Evolutionary conservation across 2,113 vertebrate genomes (phyloP).

Genomic region (Larimichthys polyactis): DNA sequence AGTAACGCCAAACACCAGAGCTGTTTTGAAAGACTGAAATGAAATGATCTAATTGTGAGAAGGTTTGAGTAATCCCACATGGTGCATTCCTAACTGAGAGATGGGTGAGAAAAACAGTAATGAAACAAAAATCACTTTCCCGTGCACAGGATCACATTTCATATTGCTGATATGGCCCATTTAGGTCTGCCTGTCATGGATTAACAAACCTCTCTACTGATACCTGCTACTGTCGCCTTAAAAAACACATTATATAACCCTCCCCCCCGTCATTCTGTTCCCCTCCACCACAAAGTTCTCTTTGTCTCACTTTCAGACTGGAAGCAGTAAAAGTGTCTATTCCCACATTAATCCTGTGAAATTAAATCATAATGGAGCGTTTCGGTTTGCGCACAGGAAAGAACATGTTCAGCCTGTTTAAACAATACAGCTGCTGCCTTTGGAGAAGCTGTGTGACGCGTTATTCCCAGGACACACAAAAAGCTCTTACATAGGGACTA

Average conservation of each 20-base stretch:
- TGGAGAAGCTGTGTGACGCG: not conserved
- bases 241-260: not conserved
- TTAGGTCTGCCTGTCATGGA: too few species aligned
- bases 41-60: not conserved
- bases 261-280: not conserved
- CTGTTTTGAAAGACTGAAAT: conserved; percentile 31
- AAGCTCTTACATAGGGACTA: not conserved
- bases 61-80: not conserved
- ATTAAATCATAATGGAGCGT: too few species aligned
- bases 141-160: not conserved
- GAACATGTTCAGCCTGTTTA: not conserved
- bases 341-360: too few species aligned
- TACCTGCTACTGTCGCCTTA: not conserved
- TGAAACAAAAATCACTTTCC: not conserved
- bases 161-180: not conserved
- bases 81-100: not conserved
- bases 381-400: not conserved
- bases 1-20: not conserved
- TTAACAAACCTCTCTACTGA: not conserved
- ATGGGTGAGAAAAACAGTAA: not conserved
- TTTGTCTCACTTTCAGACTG: too few species aligned
- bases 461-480: not conserved
- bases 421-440: too few species aligned
- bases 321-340: too few species aligned
- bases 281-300: too few species aligned